Conservation (phyloP, 2,888 invertebrate genomes). For the Psylliodes chrysocephalus region DNA sequence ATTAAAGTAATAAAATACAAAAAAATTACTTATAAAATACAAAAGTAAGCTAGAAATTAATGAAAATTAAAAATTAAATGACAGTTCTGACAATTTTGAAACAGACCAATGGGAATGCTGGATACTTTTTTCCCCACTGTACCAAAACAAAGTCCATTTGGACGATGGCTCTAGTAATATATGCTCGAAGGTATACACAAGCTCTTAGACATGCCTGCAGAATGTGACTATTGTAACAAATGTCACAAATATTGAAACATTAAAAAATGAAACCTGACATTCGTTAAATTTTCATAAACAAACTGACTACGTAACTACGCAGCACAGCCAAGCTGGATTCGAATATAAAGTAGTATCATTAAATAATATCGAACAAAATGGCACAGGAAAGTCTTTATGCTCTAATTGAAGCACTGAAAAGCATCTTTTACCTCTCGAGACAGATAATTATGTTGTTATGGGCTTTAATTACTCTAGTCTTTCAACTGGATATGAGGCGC, state of each 20-base stretch:
- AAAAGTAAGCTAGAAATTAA: no score
- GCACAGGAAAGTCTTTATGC: neutral
- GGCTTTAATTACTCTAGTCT: slow-evolving; percentile 22
- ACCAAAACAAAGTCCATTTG: no score
- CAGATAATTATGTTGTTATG: slow-evolving; percentile 13
- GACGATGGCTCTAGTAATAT: no score
- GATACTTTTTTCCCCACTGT: no score
- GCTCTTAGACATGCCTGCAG: neutral
- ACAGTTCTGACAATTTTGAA: no score
- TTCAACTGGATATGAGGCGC: slow-evolving; percentile 9
- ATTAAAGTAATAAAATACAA: no score
- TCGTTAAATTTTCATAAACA: neutral
- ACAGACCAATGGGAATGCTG: no score
- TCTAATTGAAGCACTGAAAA: slow-evolving; percentile 10
- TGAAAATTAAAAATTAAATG: no score
- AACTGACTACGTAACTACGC: neutral
- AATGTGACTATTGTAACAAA: neutral
- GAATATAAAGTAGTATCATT: neutral
- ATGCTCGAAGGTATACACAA: no score
- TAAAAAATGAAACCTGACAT: no score
- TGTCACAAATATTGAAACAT: neutral
- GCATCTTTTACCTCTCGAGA: slow-evolving; percentile 8
- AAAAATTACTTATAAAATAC: no score
- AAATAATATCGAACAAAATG: neutral
- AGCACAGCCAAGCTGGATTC: neutral